Base-by-base conservation (phyloP, 2,113 vertebrate genomes). In the Gulo gulo region DNA sequence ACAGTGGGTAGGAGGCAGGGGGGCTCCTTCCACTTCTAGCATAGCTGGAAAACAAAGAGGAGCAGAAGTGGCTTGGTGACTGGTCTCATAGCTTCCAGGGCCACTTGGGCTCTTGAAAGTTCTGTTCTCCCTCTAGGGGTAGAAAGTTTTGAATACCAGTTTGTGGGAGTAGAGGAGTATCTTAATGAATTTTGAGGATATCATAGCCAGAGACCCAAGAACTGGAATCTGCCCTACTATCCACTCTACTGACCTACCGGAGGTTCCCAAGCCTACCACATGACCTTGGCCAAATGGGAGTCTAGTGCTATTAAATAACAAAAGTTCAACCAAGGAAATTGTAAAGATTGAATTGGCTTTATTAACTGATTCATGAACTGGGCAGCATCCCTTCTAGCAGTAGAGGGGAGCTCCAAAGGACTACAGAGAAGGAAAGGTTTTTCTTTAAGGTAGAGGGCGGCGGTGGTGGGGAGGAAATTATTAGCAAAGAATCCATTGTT, bases 221-320 rank as follows among this genome's bases (percentile, higher is more conserved):
- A 55, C 36, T 0, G 0, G 23, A 63, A 47, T 34, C 42, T 67
- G 21, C 47, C 42, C 73, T 47, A 0, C 6, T 3, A 0, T 47
- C 29, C 7, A 6, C 6, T 57, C 91, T 34, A 1, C 29, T 47
- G 6, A 36, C 7, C 31, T 24, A 34, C 1, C 2, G 0, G 12
- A 91, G 11, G 8, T 39, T 96, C n/a, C 7, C 29, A 71, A 59
- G 21, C 63, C 34, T 65, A 29, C 50, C 69, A 1, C 0, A 4
- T 26, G 31, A 52, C 26, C 29, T 74, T 42, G 45, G 26, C 59
- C 52, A 36, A 78, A 47, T 84, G 80, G 36, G 11, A 73, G 29
- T 31, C 69, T n/a, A n/a, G 45, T n/a, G 24, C 42, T 76, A 26
- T 45, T 76, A 76, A 29, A 47, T 15, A 76, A 16, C 24, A 76